Percentiles rank a stretch among this genome's conserved stretches.
Evolutionary conservation across 2,797 vertebrate genomes (phyloP).

Genomic region (Leucoraja ocellata): DNA sequence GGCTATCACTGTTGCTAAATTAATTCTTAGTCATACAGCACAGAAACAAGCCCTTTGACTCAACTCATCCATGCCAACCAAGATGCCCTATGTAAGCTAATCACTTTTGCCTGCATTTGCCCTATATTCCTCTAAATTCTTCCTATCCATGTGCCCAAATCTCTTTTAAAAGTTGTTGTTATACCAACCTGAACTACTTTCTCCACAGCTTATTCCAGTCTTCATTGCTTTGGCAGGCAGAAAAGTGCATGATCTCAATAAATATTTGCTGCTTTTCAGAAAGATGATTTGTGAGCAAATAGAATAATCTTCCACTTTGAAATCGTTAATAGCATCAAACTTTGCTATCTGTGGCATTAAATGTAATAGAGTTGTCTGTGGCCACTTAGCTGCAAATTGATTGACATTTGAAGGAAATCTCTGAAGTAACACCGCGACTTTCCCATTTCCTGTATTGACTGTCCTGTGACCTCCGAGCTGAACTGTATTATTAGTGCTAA

Average conservation of each 20-base stretch:
- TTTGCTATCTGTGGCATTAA: background rate
- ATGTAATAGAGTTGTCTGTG: background rate
- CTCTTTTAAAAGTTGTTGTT: no score
- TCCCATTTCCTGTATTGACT: background rate
- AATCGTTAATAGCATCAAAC: no score
- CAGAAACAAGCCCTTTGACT: no score
- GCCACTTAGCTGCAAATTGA: background rate
- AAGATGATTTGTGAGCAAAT: background rate
- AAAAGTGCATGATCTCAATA: background rate
- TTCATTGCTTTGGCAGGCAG: background rate
- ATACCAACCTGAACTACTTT: no score
- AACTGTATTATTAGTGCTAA: background rate
- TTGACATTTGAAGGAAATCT: background rate
- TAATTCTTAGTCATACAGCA: no score
- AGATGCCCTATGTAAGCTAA: no score
- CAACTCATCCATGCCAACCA: no score
- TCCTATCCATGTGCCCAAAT: no score
- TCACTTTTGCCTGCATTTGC: no score
- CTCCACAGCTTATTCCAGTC: no score
- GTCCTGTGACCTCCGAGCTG: constrained; percentile 4
- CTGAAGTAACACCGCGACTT: background rate
- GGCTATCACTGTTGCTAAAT: background rate
- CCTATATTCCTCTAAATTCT: no score
- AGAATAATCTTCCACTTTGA: no score
- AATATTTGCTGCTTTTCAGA: background rate